These are phyloP conservation scores for Pachyuromys duprasi DNA, from an alignment of 2,797 vertebrate species.

Conservation along the genomic window DNA sequence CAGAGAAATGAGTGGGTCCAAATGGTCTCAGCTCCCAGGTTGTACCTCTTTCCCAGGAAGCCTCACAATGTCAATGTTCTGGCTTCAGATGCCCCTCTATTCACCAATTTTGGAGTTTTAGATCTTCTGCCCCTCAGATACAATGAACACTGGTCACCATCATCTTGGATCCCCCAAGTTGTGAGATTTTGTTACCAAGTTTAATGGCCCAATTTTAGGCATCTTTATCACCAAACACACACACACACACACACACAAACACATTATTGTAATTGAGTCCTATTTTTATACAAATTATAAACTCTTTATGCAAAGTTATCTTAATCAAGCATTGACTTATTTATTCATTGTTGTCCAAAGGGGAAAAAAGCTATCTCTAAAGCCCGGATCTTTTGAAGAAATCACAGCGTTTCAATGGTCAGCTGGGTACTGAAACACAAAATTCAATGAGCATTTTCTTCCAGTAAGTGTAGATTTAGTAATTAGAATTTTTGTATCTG, in stretches of 20 bases:
- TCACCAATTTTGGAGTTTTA: too few relatives aligned
- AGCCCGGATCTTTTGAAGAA: background rate
- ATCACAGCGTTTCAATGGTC: constrained; percentile 41
- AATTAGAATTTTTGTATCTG: constrained; percentile 40
- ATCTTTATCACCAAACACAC: background rate
- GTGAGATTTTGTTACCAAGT: constrained; percentile 57
- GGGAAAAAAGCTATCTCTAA: constrained; percentile 62
- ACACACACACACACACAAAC: too few relatives aligned
- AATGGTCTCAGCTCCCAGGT: too few relatives aligned
- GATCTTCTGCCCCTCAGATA: too few relatives aligned
- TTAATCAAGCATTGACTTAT: background rate
- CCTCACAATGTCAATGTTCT: too few relatives aligned
- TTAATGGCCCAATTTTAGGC: background rate
- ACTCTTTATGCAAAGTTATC: constrained; percentile 64
- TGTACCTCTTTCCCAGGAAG: too few relatives aligned
- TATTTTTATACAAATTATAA: constrained; percentile 64
- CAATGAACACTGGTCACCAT: too few relatives aligned
- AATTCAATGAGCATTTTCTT: constrained; percentile 33
- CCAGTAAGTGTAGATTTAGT: background rate
- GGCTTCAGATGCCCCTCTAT: too few relatives aligned
- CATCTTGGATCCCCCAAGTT: background rate
- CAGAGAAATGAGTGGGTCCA: too few relatives aligned
- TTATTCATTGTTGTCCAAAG: constrained; percentile 11
- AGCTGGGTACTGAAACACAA: background rate
- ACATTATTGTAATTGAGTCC: background rate